Evolutionary conservation across 2,888 invertebrate genomes (phyloP), one percentile per base, ranked within the genome.

Genomic region (Meganola albula): DNA sequence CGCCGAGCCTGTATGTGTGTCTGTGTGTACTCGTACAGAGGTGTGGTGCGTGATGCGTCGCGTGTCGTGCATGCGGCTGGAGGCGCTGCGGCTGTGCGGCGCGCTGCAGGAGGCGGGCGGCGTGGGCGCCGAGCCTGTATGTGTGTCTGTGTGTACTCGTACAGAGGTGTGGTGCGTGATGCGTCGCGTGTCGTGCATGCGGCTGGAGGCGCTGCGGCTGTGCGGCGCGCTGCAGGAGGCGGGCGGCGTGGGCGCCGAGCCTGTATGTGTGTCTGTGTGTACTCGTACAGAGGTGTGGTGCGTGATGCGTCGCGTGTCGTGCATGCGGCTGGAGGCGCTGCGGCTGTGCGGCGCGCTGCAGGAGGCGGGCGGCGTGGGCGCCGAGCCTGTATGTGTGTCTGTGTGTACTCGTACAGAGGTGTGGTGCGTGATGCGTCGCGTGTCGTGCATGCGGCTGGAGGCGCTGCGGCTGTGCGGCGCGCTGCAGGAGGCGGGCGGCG

Each of bases 311-410:
- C 90, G 91, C 53, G 93, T 93, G 59, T 93, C 95, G 58, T 88
- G 93, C 45, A 82, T 96, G 32, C 92, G 93, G 4, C 44, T 52
- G 45, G n/a, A n/a, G 8, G 20, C 96, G 91, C 90, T 95, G 24
- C 94, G 95, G 59, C 91, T 96, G 63, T n/a, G 95, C 39, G 93
- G 93, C 62, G 16, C 16, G 4, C 4, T 5, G 4, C 96, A 97
- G 74, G 97, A 97, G 80, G 98, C 98, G 70, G 94, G 97, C 63
- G 90, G 97, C 43, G 98, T 97, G 72, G 98, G 98, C 16, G 16
- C 16, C 16, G 98, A 97, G 85, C 96, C 97, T 68, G 94, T 96
- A 1, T 98, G 98, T 7, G 9, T 1, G n/a, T n/a, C 4, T 5
- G 8, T 10, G 11, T 23, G 3, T 6, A 23, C 23, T 23, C 16